Percentiles rank a stretch among this genome's conserved stretches.
These are phyloP conservation scores for Tangara arthus DNA, from an alignment of 2,797 vertebrate genomes.

Conservation along the genomic window DNA sequence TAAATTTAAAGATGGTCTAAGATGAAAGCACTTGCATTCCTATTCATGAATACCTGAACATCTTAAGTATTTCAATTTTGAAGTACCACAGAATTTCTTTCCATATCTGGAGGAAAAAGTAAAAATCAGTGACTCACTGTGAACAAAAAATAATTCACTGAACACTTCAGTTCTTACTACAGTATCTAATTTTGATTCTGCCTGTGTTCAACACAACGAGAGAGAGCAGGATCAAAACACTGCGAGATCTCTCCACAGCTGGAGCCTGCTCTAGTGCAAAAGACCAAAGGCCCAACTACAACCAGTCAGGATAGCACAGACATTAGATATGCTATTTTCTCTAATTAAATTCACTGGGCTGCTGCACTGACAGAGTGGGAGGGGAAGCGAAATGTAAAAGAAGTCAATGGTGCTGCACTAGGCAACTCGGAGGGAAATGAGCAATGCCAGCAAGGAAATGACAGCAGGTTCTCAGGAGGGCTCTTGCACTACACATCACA, in stretches of 20 bases:
- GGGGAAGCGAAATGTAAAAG: conserved; percentile 34
- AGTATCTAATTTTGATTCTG: conserved; percentile 62
- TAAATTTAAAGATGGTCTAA: background rate
- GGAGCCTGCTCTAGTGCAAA: conserved; percentile 25
- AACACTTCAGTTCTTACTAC: conserved; percentile 39
- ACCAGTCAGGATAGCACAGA: background rate
- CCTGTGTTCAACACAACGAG: conserved; percentile 57
- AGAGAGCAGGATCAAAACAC: conserved; percentile 60
- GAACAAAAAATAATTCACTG: conserved; percentile 63
- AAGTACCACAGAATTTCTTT: background rate
- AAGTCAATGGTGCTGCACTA: conserved; percentile 44
- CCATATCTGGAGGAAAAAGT: background rate
- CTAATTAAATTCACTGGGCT: conserved; percentile 56
- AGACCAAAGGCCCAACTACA: conserved; percentile 47
- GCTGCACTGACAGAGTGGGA: conserved; percentile 44
- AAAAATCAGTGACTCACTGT: conserved; percentile 12
- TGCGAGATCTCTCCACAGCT: conserved; percentile 14
- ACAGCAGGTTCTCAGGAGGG: conserved; percentile 59
- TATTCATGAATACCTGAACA: background rate
- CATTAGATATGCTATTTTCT: conserved; percentile 33
- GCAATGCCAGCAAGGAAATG: conserved; percentile 13
- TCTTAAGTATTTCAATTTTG: background rate
- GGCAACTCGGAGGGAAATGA: conserved; percentile 45
- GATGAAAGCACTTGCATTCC: background rate
- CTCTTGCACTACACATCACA: conserved; percentile 7